phyloP scores from a whole-genome alignment of 2,797 vertebrate genomes.

The Sebastiscus tertius region DNA sequence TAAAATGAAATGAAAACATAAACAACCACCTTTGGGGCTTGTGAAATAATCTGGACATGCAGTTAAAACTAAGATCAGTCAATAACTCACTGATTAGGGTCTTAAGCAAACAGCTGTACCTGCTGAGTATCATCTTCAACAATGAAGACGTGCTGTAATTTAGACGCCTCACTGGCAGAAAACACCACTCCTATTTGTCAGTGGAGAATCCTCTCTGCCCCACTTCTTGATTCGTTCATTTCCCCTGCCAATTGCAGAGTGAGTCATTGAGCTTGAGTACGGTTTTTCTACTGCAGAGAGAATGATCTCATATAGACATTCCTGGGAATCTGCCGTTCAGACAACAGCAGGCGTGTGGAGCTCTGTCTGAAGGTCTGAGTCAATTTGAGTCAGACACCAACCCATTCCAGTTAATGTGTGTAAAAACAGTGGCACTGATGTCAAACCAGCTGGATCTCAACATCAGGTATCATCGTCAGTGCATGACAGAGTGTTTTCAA shows the following conservation, averaged over 20 bases:
- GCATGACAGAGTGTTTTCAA: neutral
- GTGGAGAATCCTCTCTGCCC: constrained; percentile 44
- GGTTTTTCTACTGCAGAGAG: constrained; percentile 21
- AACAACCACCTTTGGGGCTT: neutral
- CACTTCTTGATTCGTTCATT: constrained; percentile 43
- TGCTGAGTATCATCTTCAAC: neutral
- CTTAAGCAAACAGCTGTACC: neutral
- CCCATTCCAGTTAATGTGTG: neutral
- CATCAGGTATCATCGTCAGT: neutral
- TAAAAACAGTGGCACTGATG: constrained; percentile 24
- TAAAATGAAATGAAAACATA: neutral
- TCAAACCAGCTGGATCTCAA: constrained; percentile 8
- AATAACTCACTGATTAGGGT: constrained; percentile 13
- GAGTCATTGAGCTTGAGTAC: constrained; percentile 42
- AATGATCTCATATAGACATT: constrained; percentile 73
- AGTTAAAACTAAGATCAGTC: neutral
- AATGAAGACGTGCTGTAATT: constrained; percentile 15
- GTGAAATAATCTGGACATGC: neutral
- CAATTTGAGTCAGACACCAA: constrained; percentile 53
- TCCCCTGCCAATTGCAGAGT: constrained; percentile 47
- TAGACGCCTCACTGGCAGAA: constrained; percentile 13
- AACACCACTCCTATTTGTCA: constrained; percentile 36
- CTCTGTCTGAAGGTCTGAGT: constrained; percentile 60
- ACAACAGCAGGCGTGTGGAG: constrained; percentile 45
- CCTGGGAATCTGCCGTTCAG: constrained; percentile 50